A percentile compares a stretch with the other conserved stretches of the same genome.
phyloP scores from a whole-genome alignment of 2,888 invertebrate species.

The Endomychus coccineus region DNA sequence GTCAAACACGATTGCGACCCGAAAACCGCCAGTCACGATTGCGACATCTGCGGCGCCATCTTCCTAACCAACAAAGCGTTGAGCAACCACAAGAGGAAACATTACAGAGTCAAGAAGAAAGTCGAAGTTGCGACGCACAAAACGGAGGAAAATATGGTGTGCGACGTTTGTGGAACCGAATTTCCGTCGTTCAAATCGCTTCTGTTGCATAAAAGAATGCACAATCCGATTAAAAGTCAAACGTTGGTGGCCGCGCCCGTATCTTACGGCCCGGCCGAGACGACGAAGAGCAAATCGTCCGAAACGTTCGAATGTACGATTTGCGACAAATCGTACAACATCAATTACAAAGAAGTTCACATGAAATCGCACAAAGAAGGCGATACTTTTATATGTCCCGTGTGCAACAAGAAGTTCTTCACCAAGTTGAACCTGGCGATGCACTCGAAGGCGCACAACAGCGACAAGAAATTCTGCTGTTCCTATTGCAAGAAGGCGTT shows the following conservation, averaged over 20 bases:
- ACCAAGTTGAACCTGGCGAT: conserved; percentile 58
- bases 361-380: conserved; percentile 57
- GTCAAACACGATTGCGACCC: conserved; percentile 42
- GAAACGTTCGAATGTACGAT: conserved; percentile 39
- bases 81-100: conserved; percentile 50
- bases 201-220: conserved; percentile 66
- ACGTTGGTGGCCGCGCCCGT: conserved; percentile 42
- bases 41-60: conserved; percentile 27
- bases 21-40: conserved; percentile 10
- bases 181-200: conserved; percentile 55
- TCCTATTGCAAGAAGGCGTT: conserved; percentile 41
- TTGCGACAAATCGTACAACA: conserved; percentile 48
- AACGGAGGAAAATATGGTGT: conserved; percentile 1
- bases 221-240: conserved; percentile 53
- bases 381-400: conserved; percentile 53
- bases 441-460: conserved; percentile 65
- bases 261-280: conserved; percentile 35
- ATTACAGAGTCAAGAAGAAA: neutral
- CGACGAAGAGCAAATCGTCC: conserved; percentile 11
- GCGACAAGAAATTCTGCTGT: conserved; percentile 42
- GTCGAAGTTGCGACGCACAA: neutral
- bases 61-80: conserved; percentile 42
- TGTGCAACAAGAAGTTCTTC: conserved; percentile 67
- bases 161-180: conserved; percentile 25
- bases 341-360: conserved; percentile 53